Percentiles rank a stretch among this genome's conserved stretches.
phyloP scores from a whole-genome alignment of 2,113 vertebrate species.

The Reinhardtius hippoglossoides region DNA sequence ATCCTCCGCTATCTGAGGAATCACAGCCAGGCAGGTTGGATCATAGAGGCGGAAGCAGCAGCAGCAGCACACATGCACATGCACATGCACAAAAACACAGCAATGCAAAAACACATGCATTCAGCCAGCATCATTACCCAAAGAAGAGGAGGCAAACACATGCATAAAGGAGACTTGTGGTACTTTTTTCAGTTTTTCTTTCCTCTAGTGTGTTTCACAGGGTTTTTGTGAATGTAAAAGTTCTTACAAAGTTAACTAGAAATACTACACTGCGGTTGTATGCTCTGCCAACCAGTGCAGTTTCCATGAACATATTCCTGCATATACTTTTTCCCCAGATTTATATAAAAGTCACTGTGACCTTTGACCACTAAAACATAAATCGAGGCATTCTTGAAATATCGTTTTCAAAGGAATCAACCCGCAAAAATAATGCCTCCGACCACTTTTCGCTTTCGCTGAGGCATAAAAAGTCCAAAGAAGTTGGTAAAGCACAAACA shows the following conservation, averaged over 20 bases:
- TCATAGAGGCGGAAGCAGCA: constrained; percentile 74
- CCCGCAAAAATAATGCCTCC: too few species aligned
- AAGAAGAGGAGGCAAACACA: constrained; percentile 82
- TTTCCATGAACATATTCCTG: too few species aligned
- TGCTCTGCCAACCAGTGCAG: too few species aligned
- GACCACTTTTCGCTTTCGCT: too few species aligned
- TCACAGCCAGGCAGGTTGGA: constrained; percentile 80
- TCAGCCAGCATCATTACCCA: constrained; percentile 46
- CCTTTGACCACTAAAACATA: too few species aligned
- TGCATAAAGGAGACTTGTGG: constrained; percentile 50
- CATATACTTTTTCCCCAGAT: too few species aligned
- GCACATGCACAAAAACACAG: constrained; percentile 63
- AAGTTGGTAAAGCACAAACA: too few species aligned
- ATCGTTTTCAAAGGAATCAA: too few species aligned
- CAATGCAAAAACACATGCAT: constrained; percentile 22
- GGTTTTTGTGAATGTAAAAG: not conserved
- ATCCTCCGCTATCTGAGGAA: constrained; percentile 97
- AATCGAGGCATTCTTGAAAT: too few species aligned
- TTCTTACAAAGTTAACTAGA: not conserved
- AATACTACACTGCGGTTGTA: not conserved
- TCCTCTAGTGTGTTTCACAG: too few species aligned
- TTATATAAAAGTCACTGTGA: too few species aligned
- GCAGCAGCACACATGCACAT: constrained; percentile 39
- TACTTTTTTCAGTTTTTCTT: not conserved
- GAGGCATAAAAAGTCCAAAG: too few species aligned